Evolutionary conservation across 2,888 invertebrate genomes (phyloP).

Genomic region (Iselma pallidipennis): DNA sequence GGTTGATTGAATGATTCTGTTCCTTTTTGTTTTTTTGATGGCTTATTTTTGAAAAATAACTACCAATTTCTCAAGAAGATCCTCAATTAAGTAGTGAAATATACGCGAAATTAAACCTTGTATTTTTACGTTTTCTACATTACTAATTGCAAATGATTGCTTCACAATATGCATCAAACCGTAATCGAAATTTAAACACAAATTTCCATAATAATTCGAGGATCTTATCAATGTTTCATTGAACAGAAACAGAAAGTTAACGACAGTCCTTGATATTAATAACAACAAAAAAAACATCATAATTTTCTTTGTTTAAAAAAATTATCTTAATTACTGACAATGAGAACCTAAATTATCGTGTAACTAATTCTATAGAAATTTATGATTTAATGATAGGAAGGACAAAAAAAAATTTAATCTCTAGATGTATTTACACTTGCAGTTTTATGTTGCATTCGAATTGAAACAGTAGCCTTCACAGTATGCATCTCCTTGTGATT

Average conservation of each 20-base stretch:
- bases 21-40: no score
- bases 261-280: no score
- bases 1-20: no score
- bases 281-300: neutral
- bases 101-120: no score
- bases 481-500: neutral
- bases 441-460: no score
- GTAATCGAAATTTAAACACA: neutral
- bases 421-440: no score
- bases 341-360: no score
- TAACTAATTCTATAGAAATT: neutral
- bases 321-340: no score
- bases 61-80: no score
- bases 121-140: neutral
- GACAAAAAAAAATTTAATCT: no score
- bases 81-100: neutral
- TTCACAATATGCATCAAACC: neutral
- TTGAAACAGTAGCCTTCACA: neutral
- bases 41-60: no score
- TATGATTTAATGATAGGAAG: no score
- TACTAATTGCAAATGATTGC: neutral
- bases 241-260: neutral
- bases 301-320: neutral
- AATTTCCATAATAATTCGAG: neutral
- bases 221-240: neutral